phyloP scores from a whole-genome alignment of 2,888 invertebrate genomes.

The Oscheius onirici region DNA sequence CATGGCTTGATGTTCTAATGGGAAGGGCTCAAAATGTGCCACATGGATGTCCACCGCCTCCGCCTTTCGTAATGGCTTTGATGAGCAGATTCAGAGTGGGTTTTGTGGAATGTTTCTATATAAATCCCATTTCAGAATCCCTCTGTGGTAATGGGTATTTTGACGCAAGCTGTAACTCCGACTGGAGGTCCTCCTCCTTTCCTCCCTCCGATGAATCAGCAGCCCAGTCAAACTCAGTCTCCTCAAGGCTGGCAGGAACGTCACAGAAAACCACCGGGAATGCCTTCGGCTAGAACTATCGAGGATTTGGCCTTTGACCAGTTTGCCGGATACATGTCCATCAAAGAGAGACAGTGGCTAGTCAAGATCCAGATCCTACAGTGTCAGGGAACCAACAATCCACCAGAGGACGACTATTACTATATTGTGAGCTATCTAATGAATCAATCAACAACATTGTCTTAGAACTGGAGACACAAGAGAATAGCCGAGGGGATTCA shows the following conservation, averaged over 20 bases:
- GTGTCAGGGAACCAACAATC: slow-evolving; percentile 87
- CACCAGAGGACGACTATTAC: slow-evolving; percentile 96
- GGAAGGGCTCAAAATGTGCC: slow-evolving; percentile 40
- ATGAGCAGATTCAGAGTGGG: slow-evolving; percentile 40
- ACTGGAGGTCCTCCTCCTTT: slow-evolving; percentile 2
- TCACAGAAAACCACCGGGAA: slow-evolving; percentile 44
- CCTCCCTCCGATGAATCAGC: not conserved
- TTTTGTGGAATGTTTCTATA: not conserved
- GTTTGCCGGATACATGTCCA: slow-evolving; percentile 85
- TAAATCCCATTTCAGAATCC: slow-evolving; percentile 20
- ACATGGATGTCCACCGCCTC: slow-evolving; percentile 49
- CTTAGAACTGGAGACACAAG: slow-evolving; percentile 49
- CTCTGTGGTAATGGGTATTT: slow-evolving; percentile 29
- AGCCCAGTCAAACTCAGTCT: not conserved
- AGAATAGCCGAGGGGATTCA: slow-evolving; percentile 43
- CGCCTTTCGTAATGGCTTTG: slow-evolving; percentile 44
- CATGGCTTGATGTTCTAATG: slow-evolving; percentile 46
- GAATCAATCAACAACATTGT: not conserved
- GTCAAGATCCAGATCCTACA: slow-evolving; percentile 93
- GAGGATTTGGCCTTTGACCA: slow-evolving; percentile 69
- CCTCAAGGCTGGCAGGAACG: slow-evolving; percentile 2
- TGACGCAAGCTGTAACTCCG: slow-evolving; percentile 24
- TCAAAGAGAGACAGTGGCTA: slow-evolving; percentile 93
- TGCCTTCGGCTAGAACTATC: slow-evolving; percentile 63
- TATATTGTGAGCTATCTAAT: slow-evolving; percentile 77